Evolutionary conservation across 2,888 invertebrate genomes (phyloP).

Genomic region (Dione juno): DNA sequence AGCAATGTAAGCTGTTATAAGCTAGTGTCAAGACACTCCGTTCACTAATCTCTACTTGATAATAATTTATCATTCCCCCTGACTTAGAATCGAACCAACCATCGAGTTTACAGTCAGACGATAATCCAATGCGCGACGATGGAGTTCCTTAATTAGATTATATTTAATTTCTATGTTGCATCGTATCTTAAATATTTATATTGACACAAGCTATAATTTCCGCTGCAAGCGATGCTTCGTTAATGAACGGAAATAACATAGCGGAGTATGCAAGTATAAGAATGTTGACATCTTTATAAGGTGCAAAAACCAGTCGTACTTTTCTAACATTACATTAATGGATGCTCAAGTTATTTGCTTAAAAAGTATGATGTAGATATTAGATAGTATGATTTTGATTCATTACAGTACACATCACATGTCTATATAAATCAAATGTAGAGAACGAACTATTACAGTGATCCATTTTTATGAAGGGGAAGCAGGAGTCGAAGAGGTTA

Average conservation of each 20-base stretch:
- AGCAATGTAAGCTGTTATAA: too few species aligned
- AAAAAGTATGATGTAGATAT: too few species aligned
- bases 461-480: too few species aligned
- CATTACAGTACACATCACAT: too few species aligned
- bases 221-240: conserved; percentile 1
- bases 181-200: conserved; percentile 7
- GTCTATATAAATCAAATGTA: too few species aligned
- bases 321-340: too few species aligned
- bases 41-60: too few species aligned
- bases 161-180: not conserved
- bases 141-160: not conserved
- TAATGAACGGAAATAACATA: conserved; percentile 5
- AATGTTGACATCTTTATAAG: not conserved
- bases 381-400: too few species aligned
- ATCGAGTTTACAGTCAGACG: not conserved
- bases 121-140: not conserved
- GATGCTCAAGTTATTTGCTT: too few species aligned
- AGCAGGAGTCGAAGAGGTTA: too few species aligned
- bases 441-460: too few species aligned
- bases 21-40: too few species aligned
- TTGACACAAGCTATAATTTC: conserved; percentile 9
- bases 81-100: not conserved
- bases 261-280: not conserved
- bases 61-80: not conserved
- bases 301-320: not conserved